phyloP scores from a whole-genome alignment of 2,113 vertebrate species.

The Plotosus lineatus region DNA sequence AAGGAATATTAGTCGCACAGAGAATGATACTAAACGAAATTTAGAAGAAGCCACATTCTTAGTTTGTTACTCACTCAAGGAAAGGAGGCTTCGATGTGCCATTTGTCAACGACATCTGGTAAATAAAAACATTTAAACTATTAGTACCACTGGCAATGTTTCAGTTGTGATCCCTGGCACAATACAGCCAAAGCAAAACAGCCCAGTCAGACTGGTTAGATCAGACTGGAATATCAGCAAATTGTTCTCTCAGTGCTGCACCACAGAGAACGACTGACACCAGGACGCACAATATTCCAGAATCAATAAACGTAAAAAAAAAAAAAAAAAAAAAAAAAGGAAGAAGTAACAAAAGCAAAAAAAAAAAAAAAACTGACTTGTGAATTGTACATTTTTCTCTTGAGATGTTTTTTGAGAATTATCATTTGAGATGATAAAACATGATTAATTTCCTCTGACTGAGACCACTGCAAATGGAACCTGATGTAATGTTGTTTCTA shows the following conservation, averaged over 20 bases:
- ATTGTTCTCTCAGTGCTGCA: slow-evolving; percentile 9
- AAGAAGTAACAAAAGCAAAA: background rate
- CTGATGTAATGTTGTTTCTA: background rate
- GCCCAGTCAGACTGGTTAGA: slow-evolving; percentile 64
- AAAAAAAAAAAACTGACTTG: background rate
- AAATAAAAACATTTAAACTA: slow-evolving; percentile 47
- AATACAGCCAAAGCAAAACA: background rate
- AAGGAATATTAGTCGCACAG: background rate
- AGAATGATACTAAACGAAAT: background rate
- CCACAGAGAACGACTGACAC: background rate
- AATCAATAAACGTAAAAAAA: slow-evolving; percentile 32
- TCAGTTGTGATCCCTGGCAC: background rate
- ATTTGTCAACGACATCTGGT: slow-evolving; percentile 82
- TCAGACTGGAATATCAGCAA: slow-evolving; percentile 58
- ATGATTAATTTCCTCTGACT: too few relatives aligned
- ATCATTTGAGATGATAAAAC: background rate
- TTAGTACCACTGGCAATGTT: slow-evolving; percentile 24
- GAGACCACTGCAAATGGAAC: background rate
- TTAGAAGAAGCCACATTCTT: background rate
- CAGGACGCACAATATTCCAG: slow-evolving; percentile 25
- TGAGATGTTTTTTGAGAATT: background rate
- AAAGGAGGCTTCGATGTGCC: slow-evolving; percentile 85
- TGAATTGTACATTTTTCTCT: background rate
- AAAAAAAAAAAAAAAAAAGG: background rate
- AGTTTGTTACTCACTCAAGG: slow-evolving; percentile 77